Conservation (phyloP, 2,113 vertebrate genomes). For the Apaloderma vittatum region DNA sequence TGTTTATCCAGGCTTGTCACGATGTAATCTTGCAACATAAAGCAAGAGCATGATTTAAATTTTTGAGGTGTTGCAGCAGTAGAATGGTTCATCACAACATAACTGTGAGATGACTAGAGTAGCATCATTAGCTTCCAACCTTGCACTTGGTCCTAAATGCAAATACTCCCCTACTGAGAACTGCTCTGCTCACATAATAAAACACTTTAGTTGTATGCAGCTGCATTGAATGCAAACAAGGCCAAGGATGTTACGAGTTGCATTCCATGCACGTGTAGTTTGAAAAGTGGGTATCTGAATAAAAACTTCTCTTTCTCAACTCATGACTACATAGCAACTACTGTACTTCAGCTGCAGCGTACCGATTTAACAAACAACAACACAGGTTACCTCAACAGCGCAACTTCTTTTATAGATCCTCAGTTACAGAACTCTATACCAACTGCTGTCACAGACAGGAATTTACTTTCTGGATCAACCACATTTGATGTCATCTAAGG, state of each 20-base stretch:
- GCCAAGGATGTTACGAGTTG: neutral
- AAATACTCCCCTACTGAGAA: neutral
- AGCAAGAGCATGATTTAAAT: neutral
- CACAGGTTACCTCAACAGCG: neutral
- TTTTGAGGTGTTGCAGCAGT: neutral
- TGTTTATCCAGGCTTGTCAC: neutral
- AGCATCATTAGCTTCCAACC: neutral
- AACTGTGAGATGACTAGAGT: neutral
- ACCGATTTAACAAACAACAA: neutral
- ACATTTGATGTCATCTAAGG: neutral
- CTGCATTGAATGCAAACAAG: neutral
- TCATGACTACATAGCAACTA: neutral
- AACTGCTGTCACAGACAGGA: neutral
- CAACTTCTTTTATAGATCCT: neutral
- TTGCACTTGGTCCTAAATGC: neutral
- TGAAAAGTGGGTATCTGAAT: rapidly evolving
- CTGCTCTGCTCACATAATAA: neutral
- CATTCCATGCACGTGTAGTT: neutral
- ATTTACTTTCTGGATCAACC: neutral
- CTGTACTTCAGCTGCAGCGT: neutral
- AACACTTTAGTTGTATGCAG: neutral
- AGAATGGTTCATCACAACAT: neutral
- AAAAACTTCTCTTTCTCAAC: neutral
- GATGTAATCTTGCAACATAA: neutral
- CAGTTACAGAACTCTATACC: neutral